Conservation (phyloP, 2,113 vertebrate species). For the Megaceryle maxima region DNA sequence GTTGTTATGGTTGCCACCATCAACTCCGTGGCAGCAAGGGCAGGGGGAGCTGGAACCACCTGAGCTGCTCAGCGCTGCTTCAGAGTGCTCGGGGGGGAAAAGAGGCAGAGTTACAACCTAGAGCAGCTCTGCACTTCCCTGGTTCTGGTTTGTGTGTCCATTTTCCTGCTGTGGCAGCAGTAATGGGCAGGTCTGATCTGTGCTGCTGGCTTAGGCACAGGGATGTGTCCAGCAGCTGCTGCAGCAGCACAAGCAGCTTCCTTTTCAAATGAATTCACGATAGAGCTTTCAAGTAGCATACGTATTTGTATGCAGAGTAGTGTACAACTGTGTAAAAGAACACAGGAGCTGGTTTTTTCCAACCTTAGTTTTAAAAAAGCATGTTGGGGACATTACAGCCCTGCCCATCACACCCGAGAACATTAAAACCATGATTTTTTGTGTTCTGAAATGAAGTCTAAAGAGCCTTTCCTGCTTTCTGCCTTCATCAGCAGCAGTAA, state of each 20-base stretch:
- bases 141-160: rapidly evolving
- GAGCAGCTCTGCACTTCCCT: background rate
- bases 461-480: background rate
- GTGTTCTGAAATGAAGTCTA: background rate
- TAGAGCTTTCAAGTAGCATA: background rate
- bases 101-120: rapidly evolving
- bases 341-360: background rate
- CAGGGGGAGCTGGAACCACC: background rate
- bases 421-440: background rate
- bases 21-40: rapidly evolving
- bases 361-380: background rate
- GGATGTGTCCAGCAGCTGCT: background rate
- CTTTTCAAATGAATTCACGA: rapidly evolving
- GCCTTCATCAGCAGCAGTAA: background rate
- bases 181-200: rapidly evolving
- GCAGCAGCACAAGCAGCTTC: background rate
- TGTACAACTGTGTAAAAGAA: background rate
- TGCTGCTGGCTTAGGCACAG: background rate
- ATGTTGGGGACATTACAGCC: rapidly evolving
- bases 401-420: background rate
- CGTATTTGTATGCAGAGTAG: background rate
- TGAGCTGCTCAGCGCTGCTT: background rate
- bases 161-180: rapidly evolving
- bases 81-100: background rate
- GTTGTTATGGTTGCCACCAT: background rate